A percentile compares a stretch with the other conserved stretches of the same genome.
Conservation (phyloP, 1,140 invertebrate genomes). For the Berghia stephanieae region DNA sequence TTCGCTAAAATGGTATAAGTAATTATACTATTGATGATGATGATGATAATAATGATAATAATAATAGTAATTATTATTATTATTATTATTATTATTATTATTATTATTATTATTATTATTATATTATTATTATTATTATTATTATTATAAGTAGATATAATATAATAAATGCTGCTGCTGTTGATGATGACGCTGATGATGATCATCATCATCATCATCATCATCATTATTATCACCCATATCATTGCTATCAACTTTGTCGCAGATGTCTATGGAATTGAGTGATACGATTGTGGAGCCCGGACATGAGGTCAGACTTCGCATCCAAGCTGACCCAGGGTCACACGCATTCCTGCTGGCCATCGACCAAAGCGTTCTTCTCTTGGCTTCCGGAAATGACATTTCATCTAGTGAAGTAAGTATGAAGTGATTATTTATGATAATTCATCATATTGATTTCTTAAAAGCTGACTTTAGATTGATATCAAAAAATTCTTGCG, state of each 20-base stretch:
- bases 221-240: neutral
- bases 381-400: conserved; percentile 77
- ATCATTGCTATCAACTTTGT: neutral
- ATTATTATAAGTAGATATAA: too few species aligned
- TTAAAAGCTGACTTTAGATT: too few species aligned
- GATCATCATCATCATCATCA: neutral
- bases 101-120: neutral
- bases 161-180: neutral
- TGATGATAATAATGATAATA: too few species aligned
- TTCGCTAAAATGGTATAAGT: too few species aligned
- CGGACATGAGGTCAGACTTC: conserved; percentile 75
- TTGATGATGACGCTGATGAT: neutral
- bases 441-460: too few species aligned
- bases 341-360: conserved; percentile 64
- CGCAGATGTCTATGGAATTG: conserved; percentile 51
- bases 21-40: too few species aligned
- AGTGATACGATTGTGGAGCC: conserved; percentile 71
- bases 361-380: conserved; percentile 85
- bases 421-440: too few species aligned
- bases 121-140: too few species aligned
- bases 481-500: too few species aligned
- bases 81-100: neutral
- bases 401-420: conserved; percentile 69
- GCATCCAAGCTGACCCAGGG: conserved; percentile 12
- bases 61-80: neutral